Evolutionary conservation across 2,888 invertebrate species (phyloP).

Genomic region (Cylindroiulus punctatus): DNA sequence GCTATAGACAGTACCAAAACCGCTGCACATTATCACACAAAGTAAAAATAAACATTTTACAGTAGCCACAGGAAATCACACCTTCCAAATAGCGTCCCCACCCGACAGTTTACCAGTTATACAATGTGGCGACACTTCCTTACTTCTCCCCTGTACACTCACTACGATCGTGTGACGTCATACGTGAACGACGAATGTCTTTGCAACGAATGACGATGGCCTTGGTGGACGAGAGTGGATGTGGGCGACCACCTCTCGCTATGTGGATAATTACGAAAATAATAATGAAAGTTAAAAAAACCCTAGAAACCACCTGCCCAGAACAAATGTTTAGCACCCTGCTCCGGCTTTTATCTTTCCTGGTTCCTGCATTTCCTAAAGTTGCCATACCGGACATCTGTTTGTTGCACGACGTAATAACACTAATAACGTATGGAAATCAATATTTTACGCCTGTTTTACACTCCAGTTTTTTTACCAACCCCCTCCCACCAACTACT

Average conservation of each 20-base stretch:
- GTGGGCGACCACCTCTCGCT: neutral
- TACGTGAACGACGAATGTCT: no score
- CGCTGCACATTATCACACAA: no score
- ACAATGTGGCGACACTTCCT: no score
- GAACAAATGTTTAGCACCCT: conserved; percentile 10
- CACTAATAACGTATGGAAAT: conserved; percentile 9
- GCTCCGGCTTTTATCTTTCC: neutral
- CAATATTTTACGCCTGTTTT: conserved; percentile 18
- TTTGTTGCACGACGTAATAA: neutral
- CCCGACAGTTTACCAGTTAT: no score
- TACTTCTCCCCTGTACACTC: no score
- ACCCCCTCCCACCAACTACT: neutral
- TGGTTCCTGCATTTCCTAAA: neutral
- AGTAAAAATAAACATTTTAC: no score
- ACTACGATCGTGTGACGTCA: no score
- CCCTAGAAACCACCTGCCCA: neutral
- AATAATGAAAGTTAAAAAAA: neutral
- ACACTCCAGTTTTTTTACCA: neutral
- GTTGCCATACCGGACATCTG: neutral
- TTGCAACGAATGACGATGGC: neutral
- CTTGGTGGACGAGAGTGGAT: conserved; percentile 1
- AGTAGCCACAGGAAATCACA: no score
- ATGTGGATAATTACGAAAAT: conserved; percentile 18
- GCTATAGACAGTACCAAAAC: no score
- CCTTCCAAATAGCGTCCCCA: no score